Conservation (phyloP, 2,797 vertebrate genomes). For the Sebastes taczanowskii region DNA sequence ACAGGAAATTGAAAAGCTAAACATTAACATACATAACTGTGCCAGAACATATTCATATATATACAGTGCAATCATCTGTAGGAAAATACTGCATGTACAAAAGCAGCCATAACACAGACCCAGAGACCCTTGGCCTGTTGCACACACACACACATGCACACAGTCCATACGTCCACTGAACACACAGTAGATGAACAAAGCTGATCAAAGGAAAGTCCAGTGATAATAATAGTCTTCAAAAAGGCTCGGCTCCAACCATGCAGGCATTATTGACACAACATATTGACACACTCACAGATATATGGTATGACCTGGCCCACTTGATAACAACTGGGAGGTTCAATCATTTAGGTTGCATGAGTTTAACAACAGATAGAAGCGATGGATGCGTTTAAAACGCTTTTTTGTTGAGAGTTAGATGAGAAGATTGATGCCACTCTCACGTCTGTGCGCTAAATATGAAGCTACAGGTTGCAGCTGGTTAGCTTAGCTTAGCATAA, state of each 20-base stretch:
- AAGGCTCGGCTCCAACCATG: neutral
- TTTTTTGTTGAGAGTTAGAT: neutral
- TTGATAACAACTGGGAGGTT: neutral
- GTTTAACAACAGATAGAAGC: neutral
- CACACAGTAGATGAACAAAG: neutral
- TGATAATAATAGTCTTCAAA: neutral
- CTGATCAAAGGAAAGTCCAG: neutral
- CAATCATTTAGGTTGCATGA: neutral
- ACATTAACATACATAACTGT: neutral
- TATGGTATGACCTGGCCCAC: neutral
- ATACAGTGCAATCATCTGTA: neutral
- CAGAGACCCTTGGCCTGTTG: neutral
- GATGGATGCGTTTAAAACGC: neutral
- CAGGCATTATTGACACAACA: neutral
- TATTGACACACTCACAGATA: neutral
- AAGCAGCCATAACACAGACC: neutral
- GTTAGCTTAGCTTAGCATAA: neutral
- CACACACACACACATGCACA: neutral
- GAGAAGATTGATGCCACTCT: neutral
- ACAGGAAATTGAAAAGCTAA: neutral
- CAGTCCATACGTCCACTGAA: neutral
- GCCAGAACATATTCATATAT: neutral
- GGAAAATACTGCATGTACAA: neutral
- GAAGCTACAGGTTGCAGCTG: neutral
- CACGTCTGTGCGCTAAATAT: neutral